Evolutionary conservation across 2,113 vertebrate species (phyloP), one percentile per base, ranked within the genome.

Genomic region (Clupea harengus): DNA sequence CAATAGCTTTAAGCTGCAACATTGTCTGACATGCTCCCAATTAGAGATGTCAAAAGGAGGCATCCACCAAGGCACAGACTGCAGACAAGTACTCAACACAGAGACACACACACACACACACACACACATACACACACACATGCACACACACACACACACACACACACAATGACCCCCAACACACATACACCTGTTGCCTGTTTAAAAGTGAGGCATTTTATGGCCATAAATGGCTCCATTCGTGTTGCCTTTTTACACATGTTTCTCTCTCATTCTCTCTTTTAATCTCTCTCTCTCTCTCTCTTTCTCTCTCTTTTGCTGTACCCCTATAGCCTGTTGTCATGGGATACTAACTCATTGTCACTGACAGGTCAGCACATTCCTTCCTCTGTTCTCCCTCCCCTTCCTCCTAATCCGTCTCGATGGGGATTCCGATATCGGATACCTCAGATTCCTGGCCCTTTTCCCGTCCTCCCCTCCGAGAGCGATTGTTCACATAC

Each of bases 1-100:
- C 92, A 93, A 93, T 94, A 92, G 93, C 92, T 91, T 91, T 94
- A 92, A 93, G 92, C 93, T 86, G 89, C 81, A 82, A 44, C 78
- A 75, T 28, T 49, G 80, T 49, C 67, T 72, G 83, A 88, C 81
- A 86, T 72, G 60, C 86, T 46, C 72, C 85, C 88, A 84, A 82
- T 88, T 89, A 87, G 75, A 20, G 13, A 83, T 83, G 85, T 87
- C 85, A 89, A 83, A 85, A 25, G 64, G 81, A 86, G 83, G 82
- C 45, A 49, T 83, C 81, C 84, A 45, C 54, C 57, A 67, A 15
- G 82, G 44, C 47, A 86, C 67, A 85, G n/a, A 39, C 32, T 44
- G 54, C 54, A 60, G 18, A 22, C 18, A 0, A 81, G 11, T 20
- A 20, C 18, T 20, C 54, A 60, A 22, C 18, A 20, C 4, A 18